phyloP scores from a whole-genome alignment of 2,797 vertebrate species.

The Meriones psammophilus region DNA sequence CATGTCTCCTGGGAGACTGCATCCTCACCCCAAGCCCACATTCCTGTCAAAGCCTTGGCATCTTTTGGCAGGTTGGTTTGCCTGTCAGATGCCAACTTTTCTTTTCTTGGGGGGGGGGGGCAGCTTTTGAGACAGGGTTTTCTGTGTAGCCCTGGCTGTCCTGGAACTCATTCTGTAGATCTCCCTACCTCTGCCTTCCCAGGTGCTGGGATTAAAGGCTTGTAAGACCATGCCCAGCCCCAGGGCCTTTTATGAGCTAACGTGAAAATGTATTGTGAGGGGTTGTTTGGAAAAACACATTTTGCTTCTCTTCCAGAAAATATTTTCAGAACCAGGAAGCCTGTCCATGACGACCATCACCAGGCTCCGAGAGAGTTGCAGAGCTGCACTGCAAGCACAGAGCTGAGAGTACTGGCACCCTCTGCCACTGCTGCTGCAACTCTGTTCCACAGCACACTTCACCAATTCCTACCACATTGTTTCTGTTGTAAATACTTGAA shows the following conservation, averaged over 20 bases:
- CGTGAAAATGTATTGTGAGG: neutral
- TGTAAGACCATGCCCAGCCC: too few relatives aligned
- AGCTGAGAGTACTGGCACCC: conserved; percentile 63
- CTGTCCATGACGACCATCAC: conserved; percentile 91
- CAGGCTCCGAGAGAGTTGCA: conserved; percentile 91
- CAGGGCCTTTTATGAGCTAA: neutral
- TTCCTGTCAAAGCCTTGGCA: neutral
- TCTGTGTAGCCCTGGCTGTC: neutral
- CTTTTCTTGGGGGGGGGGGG: too few relatives aligned
- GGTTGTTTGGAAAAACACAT: neutral
- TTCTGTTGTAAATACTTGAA: conserved; percentile 75
- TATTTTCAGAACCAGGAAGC: conserved; percentile 95
- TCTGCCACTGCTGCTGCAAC: conserved; percentile 69
- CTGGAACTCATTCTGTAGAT: neutral
- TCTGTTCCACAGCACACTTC: conserved; percentile 76
- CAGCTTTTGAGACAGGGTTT: neutral
- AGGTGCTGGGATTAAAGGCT: neutral
- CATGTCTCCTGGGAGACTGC: neutral
- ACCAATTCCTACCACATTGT: conserved; percentile 80
- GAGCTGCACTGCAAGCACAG: conserved; percentile 89
- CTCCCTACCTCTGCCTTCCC: neutral
- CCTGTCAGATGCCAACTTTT: neutral
- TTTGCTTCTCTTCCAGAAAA: conserved; percentile 87
- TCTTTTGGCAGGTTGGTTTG: neutral
- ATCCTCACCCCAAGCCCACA: neutral